Evolutionary conservation across 2,113 vertebrate genomes (phyloP).

Genomic region (Albula glossodonta): DNA sequence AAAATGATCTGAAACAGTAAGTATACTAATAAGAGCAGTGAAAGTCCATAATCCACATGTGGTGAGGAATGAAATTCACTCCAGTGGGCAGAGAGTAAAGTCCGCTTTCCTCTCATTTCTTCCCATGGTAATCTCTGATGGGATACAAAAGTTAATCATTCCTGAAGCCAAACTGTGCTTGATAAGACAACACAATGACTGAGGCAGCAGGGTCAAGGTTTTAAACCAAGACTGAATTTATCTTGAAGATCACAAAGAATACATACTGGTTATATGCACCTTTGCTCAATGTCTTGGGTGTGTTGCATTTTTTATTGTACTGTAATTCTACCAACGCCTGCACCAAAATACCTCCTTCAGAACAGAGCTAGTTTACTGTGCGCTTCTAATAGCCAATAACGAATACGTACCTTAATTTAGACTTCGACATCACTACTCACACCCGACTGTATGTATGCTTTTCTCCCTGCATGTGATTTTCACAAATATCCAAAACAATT

Average conservation of each 20-base stretch:
- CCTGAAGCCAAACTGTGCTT: slow-evolving; percentile 21
- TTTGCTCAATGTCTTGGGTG: neutral
- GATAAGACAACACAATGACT: slow-evolving; percentile 29
- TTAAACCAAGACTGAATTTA: neutral
- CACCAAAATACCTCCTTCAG: no score
- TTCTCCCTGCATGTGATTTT: no score
- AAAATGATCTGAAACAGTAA: neutral
- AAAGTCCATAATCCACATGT: neutral
- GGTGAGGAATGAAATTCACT: neutral
- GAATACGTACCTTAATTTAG: no score
- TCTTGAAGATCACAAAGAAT: neutral
- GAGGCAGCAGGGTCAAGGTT: slow-evolving; percentile 20
- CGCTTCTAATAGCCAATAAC: no score
- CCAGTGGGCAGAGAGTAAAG: slow-evolving; percentile 30
- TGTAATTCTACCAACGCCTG: neutral
- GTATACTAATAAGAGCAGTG: neutral
- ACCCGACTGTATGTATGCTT: no score
- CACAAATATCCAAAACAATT: no score
- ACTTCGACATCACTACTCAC: no score
- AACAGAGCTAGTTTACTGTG: no score
- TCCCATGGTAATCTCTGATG: slow-evolving; percentile 20
- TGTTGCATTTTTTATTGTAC: neutral
- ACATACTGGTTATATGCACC: neutral
- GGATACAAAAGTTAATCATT: slow-evolving; percentile 62
- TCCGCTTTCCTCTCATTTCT: slow-evolving; percentile 21